These are phyloP conservation scores for Anagrus nilaparvatae DNA, from an alignment of 1,140 invertebrate genomes.

Conservation along the genomic window DNA sequence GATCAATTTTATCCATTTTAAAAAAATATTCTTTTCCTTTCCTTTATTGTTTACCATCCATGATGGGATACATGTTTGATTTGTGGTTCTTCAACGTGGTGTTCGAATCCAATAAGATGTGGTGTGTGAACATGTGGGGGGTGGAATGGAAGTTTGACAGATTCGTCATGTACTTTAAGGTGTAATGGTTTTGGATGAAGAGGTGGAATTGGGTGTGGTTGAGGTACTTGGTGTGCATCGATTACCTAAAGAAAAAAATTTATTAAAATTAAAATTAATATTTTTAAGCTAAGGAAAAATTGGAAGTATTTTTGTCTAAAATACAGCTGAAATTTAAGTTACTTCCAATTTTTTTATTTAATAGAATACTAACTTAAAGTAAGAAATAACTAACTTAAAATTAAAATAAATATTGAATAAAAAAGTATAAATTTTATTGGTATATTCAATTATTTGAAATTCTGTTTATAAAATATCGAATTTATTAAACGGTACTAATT, in stretches of 20 bases:
- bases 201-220: constrained; percentile 31
- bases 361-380: no score
- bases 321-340: background rate
- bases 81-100: constrained; percentile 28
- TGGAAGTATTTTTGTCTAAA: background rate
- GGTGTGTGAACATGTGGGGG: constrained; percentile 25
- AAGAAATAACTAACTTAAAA: no score
- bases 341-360: background rate
- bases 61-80: constrained; percentile 28
- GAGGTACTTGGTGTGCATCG: constrained; percentile 27
- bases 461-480: no score
- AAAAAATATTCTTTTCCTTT: no score
- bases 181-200: constrained; percentile 33
- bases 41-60: constrained; percentile 24
- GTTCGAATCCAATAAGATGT: constrained; percentile 34
- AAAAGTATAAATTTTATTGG: no score
- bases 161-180: constrained; percentile 26
- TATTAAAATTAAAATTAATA: no score
- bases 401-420: no score
- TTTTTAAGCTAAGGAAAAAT: no score
- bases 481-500: no score
- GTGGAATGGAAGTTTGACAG: constrained; percentile 28
- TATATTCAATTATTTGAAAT: no score
- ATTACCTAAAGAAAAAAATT: no score
- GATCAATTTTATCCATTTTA: no score